Base-by-base conservation (phyloP, 2,113 vertebrate species). In the Addax nasomaculatus region DNA sequence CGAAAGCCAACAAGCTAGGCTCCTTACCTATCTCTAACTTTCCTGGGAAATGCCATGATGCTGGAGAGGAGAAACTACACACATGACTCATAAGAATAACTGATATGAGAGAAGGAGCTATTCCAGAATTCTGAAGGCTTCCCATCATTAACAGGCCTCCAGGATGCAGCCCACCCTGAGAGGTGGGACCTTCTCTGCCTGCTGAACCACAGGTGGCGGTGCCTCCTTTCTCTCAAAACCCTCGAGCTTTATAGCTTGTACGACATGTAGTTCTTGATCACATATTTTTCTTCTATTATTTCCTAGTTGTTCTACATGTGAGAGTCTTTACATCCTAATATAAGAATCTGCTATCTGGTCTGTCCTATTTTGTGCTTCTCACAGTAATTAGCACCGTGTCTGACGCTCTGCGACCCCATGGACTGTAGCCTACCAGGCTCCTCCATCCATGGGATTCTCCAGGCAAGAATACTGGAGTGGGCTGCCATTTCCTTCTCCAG, bases 21-120 rank as follows among this genome's bases (percentile, higher is more conserved):
- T 96, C 45, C 30, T 89, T 30, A 51, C n/a, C 64, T n/a, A 17
- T 83, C 79, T 87, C 88, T 64, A 45, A 25, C 11, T 92, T 92
- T 84, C 80, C 29, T 25, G 58, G n/a, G 73, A 70, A 16, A 60
- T 25, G 39, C 9, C 73, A 53, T n/a, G 36, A 60, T 6, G 8
- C 3, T 43, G 43, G 47, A 96, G 25, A 85, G 79, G 45, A 53
- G 58, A 97, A 87, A 87, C 30, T 12, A 49, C 2, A 3, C 0
- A 1, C 2, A 1, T 58, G 76, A 7, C 78, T 51, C 84, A 79
- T 13, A 29, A 33, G 3, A 21, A 47, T 29, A 53, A 55, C 5
- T 67, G 57, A 14, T 5, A 70, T 11, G 33, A 83, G 36, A 47
- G 43, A 29, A 30, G 33, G 85, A 16, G 9, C 8, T n/a, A 39